Conservation (phyloP, 2,888 invertebrate species). For the Meganola albula region DNA sequence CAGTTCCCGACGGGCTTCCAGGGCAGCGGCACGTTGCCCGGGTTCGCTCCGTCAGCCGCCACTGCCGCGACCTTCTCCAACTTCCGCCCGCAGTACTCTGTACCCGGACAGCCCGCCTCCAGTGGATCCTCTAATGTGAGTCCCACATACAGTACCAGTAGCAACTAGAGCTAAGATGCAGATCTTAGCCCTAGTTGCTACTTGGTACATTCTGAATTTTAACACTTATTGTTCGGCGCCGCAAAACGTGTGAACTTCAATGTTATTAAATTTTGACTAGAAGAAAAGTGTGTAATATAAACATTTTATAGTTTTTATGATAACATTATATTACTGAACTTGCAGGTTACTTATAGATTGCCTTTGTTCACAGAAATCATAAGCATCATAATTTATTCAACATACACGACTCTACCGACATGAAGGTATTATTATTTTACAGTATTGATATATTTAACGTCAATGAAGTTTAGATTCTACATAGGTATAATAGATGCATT, state of each 20-base stretch:
- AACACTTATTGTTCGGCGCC: no score
- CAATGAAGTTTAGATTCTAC: no score
- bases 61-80: slow-evolving; percentile 91
- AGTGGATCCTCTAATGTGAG: slow-evolving; percentile 60
- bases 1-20: slow-evolving; percentile 92
- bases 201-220: no score
- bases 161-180: no score
- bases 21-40: slow-evolving; percentile 81
- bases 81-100: slow-evolving; percentile 91
- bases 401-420: slow-evolving; percentile 49
- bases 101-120: slow-evolving; percentile 69
- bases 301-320: no score
- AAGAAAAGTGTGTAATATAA: no score
- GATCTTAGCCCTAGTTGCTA: no score
- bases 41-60: slow-evolving; percentile 81
- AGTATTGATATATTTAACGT: background rate
- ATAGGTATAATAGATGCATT: background rate
- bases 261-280: slow-evolving; percentile 8
- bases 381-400: slow-evolving; percentile 53
- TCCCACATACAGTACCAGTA: slow-evolving; percentile 1
- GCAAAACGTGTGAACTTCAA: no score
- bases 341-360: no score
- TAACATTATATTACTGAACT: no score
- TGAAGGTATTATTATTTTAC: slow-evolving; percentile 43
- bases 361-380: slow-evolving; percentile 63